Conservation (phyloP, 2,113 vertebrate genomes). For the Capreolus pygargus region DNA sequence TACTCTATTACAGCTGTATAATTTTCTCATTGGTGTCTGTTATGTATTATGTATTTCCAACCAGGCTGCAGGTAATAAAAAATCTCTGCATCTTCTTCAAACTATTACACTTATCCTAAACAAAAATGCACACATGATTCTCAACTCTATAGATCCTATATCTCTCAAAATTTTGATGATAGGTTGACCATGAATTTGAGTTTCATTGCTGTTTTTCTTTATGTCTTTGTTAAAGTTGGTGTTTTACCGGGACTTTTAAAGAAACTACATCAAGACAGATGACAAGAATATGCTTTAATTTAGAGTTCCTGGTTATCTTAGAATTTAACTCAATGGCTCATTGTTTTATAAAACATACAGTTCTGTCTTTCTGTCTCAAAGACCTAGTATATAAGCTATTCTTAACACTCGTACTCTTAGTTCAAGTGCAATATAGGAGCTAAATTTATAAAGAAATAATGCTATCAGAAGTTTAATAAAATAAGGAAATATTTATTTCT, state of each 20-base stretch:
- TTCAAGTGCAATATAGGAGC: background rate
- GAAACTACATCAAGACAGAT: background rate
- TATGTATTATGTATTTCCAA: background rate
- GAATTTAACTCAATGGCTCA: background rate
- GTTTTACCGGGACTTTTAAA: background rate
- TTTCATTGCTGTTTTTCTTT: background rate
- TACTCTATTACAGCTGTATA: background rate
- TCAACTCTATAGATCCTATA: background rate
- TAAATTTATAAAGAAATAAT: background rate
- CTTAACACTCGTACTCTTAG: background rate
- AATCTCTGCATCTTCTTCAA: background rate
- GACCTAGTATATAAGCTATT: background rate
- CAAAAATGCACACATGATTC: background rate
- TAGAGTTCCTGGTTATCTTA: background rate
- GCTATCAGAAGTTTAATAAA: background rate
- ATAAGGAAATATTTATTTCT: background rate
- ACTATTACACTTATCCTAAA: background rate
- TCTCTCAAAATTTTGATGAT: background rate
- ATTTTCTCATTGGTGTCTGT: background rate
- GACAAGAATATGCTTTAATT: background rate
- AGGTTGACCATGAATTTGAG: background rate
- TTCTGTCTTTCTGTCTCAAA: background rate
- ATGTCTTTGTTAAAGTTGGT: background rate
- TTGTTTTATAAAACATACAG: background rate
- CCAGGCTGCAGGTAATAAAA: background rate